phyloP scores from a whole-genome alignment of 2,888 invertebrate genomes.

The Microctonus aethiopoides region DNA sequence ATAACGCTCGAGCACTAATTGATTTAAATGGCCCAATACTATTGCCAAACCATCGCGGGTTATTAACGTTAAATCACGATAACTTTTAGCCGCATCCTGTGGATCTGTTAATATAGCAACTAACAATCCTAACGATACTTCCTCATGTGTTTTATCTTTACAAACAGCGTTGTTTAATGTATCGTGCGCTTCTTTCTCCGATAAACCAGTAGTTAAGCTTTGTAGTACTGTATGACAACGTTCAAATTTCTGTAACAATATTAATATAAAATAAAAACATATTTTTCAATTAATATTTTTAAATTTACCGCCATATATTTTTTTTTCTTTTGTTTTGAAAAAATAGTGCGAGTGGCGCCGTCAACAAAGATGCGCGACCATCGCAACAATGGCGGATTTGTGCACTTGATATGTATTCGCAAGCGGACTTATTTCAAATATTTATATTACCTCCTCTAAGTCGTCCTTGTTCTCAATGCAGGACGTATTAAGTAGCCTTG shows the following conservation, averaged over 20 bases:
- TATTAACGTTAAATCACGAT: slow-evolving; percentile 90
- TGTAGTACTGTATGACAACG: slow-evolving; percentile 83
- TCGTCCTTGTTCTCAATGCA: slow-evolving; percentile 91
- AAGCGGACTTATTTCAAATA: slow-evolving; percentile 60
- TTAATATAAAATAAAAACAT: slow-evolving; percentile 42
- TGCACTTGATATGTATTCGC: slow-evolving; percentile 59
- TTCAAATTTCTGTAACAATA: slow-evolving; percentile 83
- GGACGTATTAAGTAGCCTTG: slow-evolving; percentile 84
- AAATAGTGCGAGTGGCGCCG: slow-evolving; percentile 62
- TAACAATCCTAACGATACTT: slow-evolving; percentile 90
- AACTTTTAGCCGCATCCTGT: slow-evolving; percentile 84
- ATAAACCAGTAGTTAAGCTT: slow-evolving; percentile 82
- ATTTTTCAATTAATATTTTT: too few species aligned
- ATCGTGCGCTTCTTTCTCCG: slow-evolving; percentile 95
- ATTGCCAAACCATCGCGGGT: slow-evolving; percentile 89
- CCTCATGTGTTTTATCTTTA: slow-evolving; percentile 91
- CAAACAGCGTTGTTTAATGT: slow-evolving; percentile 89
- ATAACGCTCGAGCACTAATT: slow-evolving; percentile 90
- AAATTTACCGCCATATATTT: slow-evolving; percentile 50
- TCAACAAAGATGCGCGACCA: slow-evolving; percentile 69
- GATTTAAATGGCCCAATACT: slow-evolving; percentile 84
- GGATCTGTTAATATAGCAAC: slow-evolving; percentile 90
- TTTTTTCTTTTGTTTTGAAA: slow-evolving; percentile 36
- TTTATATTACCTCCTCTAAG: slow-evolving; percentile 84
- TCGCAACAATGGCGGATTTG: slow-evolving; percentile 68